Base-by-base conservation (phyloP, 2,888 invertebrate species). In the Nysson spinosus region DNA sequence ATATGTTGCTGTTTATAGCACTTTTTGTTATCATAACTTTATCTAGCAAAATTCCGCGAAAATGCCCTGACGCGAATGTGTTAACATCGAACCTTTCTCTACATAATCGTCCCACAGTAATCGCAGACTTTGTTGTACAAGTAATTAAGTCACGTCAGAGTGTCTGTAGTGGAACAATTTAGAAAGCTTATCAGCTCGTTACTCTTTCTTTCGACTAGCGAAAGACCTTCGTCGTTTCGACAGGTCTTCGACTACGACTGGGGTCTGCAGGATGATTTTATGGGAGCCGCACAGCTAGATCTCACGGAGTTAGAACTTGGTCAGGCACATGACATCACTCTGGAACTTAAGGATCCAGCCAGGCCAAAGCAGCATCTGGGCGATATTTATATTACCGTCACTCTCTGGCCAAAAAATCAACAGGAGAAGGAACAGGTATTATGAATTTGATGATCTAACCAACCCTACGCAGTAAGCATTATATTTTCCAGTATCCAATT, bases 211-310 rank as follows among this genome's bases (percentile, higher is more conserved):
- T 54, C 39, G 20, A 51, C 42, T 30, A 62, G 37, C 24, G 40
- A 56, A 55, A 35, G 30, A 51, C 11, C 42, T 54, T 64, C 19
- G 44, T 28, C 42, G 32, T 66, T 43, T 62, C 54, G 46, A 3
- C 85, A 94, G 94, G 94, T 98, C 4, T 98, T 95, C 86, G 99
- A 99, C 89, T 98, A 98, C 87, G 99, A 99, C 86, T 97, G 98
- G 94, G 98, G 97, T 22, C 91, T 97, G 35, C 93, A 95, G 88
- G 99, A 99, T 86, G 99, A 99, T 89, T 98, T 98, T 86, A 98
- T 99, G 97, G 99, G 99, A 0, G 92, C 94, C 47, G 94, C 96
- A 4, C 91, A 91, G 69, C 87, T 99, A 73, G 96, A 97, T 85
- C 90, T 98, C 51, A 93, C 94, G 0, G 91, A 92, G 37, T 86